Percentiles rank a stretch among this genome's conserved stretches.
These are phyloP conservation scores for Dione juno DNA, from an alignment of 2,888 invertebrate species.

Conservation along the genomic window DNA sequence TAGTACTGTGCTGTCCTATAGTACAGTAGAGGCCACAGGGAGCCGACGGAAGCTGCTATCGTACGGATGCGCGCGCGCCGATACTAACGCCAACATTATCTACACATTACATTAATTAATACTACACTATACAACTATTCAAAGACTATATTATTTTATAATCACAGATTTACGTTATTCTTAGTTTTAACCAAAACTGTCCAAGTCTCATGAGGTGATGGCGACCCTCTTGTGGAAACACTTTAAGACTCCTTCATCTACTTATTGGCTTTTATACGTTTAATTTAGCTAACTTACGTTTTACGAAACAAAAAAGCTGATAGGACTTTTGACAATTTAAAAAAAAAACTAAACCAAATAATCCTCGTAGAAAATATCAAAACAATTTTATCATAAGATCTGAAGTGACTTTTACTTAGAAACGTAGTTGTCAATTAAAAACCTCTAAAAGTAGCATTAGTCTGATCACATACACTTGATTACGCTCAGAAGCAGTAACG, in stretches of 20 bases:
- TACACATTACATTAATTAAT: conserved; percentile 25
- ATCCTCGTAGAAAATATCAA: background rate
- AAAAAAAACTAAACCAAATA: background rate
- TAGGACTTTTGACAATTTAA: background rate
- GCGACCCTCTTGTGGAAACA: too few relatives aligned
- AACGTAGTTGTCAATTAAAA: conserved; percentile 34
- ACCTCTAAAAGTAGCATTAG: conserved; percentile 30
- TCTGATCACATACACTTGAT: conserved; percentile 29
- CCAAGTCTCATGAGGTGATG: background rate
- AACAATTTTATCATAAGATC: conserved; percentile 14
- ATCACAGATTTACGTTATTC: background rate
- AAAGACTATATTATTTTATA: conserved; percentile 13
- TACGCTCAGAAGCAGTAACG: conserved; percentile 11
- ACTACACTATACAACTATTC: background rate
- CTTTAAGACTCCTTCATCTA: background rate
- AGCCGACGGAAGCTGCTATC: conserved; percentile 44
- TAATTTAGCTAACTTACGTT: background rate
- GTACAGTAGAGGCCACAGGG: conserved; percentile 26
- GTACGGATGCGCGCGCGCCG: conserved; percentile 44
- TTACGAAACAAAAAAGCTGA: background rate
- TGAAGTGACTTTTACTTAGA: conserved; percentile 15
- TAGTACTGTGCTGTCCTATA: background rate
- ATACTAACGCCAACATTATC: conserved; percentile 32
- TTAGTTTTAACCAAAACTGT: background rate
- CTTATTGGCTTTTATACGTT: background rate